Evolutionary conservation across 2,113 vertebrate species (phyloP).

Genomic region (Siniperca knerii): DNA sequence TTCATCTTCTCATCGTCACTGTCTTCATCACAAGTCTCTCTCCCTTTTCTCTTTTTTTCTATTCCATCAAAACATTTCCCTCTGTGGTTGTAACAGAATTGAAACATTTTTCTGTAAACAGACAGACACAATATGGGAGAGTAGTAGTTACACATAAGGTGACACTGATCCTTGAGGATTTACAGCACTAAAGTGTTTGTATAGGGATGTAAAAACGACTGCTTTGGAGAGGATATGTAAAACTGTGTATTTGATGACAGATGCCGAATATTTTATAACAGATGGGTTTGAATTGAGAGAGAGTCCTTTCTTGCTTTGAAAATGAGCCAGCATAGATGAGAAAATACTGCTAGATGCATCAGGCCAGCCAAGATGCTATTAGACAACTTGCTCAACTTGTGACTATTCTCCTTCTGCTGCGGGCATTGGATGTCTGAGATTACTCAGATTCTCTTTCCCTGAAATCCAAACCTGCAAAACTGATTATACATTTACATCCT

Average conservation of each 20-base stretch:
- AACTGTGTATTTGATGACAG: conserved; percentile 74
- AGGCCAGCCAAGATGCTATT: conserved; percentile 44
- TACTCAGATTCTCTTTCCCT: neutral
- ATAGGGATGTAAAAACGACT: conserved; percentile 35
- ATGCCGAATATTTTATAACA: conserved; percentile 77
- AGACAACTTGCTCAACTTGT: conserved; percentile 47
- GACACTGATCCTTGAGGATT: conserved; percentile 42
- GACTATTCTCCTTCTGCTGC: conserved; percentile 47
- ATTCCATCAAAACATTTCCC: conserved; percentile 20
- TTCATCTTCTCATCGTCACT: neutral
- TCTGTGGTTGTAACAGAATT: conserved; percentile 29
- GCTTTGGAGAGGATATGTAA: conserved; percentile 70
- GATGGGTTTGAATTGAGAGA: conserved; percentile 71
- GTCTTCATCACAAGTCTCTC: conserved; percentile 12
- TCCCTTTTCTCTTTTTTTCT: neutral
- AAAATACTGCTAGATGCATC: conserved; percentile 37
- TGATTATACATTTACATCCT: neutral
- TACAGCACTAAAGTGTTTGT: conserved; percentile 44
- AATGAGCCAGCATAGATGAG: conserved; percentile 36
- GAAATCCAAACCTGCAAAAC: conserved; percentile 6
- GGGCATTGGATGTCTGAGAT: conserved; percentile 23
- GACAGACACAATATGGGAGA: conserved; percentile 45
- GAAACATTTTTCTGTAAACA: conserved; percentile 44
- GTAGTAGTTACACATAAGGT: conserved; percentile 47
- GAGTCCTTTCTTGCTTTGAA: conserved; percentile 49